Conservation (phyloP, 2,113 vertebrate genomes). For the Acrocephalus arundinaceus region DNA sequence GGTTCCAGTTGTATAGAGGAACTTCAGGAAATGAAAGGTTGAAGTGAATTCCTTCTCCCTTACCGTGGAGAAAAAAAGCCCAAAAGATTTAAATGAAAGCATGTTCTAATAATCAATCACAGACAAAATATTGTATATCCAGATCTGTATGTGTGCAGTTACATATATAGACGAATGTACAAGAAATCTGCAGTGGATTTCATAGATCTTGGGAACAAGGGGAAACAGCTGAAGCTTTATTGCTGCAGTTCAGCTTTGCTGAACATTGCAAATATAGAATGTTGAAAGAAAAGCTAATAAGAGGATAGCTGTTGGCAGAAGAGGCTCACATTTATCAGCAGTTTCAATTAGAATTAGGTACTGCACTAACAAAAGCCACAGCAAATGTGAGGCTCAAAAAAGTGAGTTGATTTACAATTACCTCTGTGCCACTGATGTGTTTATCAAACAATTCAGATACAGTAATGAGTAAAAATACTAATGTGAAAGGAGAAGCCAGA, state of each 20-base stretch:
- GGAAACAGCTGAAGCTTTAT: background rate
- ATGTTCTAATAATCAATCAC: background rate
- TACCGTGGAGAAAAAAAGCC: accelerated
- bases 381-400: constrained; percentile 8
- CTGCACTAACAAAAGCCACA: background rate
- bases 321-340: background rate
- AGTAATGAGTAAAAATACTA: constrained; percentile 13
- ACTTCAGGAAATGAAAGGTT: background rate
- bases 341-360: constrained; percentile 2
- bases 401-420: constrained; percentile 13
- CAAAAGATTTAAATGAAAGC: background rate
- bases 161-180: background rate
- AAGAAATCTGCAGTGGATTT: background rate
- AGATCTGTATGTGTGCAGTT: background rate
- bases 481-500: background rate
- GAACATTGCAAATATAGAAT: background rate
- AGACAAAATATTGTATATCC: background rate
- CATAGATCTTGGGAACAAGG: background rate
- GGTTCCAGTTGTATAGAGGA: background rate
- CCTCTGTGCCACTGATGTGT: background rate
- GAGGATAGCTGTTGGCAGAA: background rate
- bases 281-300: constrained; percentile 30
- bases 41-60: background rate
- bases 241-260: constrained; percentile 13
- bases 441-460: constrained; percentile 9